Evolutionary conservation across 2,888 invertebrate species (phyloP).

Genomic region (Meiosimyza platycephala): DNA sequence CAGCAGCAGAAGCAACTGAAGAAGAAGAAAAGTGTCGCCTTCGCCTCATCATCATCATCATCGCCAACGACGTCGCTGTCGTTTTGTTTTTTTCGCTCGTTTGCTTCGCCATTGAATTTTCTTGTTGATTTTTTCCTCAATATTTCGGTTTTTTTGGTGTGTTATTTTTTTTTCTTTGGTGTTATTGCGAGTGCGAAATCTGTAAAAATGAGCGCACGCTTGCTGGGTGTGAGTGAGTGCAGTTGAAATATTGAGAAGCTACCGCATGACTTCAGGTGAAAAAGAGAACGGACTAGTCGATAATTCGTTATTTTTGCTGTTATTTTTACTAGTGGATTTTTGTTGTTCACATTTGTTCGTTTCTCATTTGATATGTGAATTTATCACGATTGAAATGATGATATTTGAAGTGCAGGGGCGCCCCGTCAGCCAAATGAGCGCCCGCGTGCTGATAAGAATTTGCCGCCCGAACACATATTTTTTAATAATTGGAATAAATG

Average conservation of each 20-base stretch:
- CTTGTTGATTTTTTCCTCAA: constrained; percentile 19
- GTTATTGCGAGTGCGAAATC: constrained; percentile 25
- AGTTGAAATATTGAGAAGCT: no score
- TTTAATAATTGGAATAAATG: no score
- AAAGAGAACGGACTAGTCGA: constrained; percentile 25
- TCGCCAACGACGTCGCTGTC: constrained; percentile 1
- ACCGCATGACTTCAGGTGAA: constrained; percentile 14
- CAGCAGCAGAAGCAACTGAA: constrained; percentile 2
- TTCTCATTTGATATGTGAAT: constrained; percentile 22
- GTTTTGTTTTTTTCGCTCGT: constrained; percentile 4
- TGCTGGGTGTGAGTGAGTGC: constrained; percentile 5
- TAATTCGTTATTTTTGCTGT: constrained; percentile 8
- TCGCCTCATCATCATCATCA: constrained; percentile 7
- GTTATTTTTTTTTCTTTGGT: not conserved
- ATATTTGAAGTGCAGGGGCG: constrained; percentile 30
- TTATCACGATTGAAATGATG: constrained; percentile 36
- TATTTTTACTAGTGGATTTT: not conserved
- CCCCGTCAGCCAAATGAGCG: no score
- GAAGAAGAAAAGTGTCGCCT: constrained; percentile 36
- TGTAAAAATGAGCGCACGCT: constrained; percentile 16
- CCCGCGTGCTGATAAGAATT: no score
- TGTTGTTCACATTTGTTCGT: not conserved
- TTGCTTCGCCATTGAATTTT: constrained; percentile 34
- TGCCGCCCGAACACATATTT: no score
- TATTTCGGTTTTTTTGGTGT: constrained; percentile 20